These are phyloP conservation scores for Hyles lineata DNA, from an alignment of 2,888 invertebrate species.

Conservation along the genomic window DNA sequence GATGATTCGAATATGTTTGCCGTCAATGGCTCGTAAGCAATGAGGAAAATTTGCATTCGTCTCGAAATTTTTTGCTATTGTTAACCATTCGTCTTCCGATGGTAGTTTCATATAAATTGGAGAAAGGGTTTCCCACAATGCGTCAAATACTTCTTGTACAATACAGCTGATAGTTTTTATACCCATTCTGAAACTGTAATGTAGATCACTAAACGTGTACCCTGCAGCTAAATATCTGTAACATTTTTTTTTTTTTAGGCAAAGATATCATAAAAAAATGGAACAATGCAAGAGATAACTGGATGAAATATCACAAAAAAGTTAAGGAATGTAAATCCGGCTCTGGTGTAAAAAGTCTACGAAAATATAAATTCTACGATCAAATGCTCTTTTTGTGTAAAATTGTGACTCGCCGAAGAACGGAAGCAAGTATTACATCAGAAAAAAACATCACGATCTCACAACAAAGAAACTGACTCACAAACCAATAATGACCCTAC, in stretches of 20 bases:
- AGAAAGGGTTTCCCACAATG: constrained; percentile 26
- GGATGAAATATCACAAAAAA: constrained; percentile 49
- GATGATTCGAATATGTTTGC: constrained; percentile 32
- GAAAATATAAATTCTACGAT: constrained; percentile 31
- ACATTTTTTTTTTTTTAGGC: neutral
- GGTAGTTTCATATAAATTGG: constrained; percentile 28
- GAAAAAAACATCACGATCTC: constrained; percentile 41
- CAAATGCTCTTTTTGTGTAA: constrained; percentile 40
- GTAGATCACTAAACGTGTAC: neutral
- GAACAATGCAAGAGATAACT: constrained; percentile 45
- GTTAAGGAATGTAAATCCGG: constrained; percentile 46
- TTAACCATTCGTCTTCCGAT: constrained; percentile 14
- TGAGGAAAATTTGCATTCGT: constrained; percentile 29
- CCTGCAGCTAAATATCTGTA: constrained; percentile 18
- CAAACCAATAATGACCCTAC: constrained; percentile 44
- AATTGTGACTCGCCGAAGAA: constrained; percentile 40
- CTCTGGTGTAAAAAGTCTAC: constrained; percentile 29
- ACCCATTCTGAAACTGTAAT: constrained; percentile 31
- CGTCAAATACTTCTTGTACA: constrained; percentile 25
- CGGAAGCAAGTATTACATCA: constrained; percentile 44
- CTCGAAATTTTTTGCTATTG: constrained; percentile 27
- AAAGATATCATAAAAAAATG: too few relatives aligned
- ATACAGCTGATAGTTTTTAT: constrained; percentile 30
- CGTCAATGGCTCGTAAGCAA: constrained; percentile 30
- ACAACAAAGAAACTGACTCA: constrained; percentile 44